Evolutionary conservation across 2,797 vertebrate genomes (phyloP), one percentile per base, ranked within the genome.

Genomic region (Poliocrania exsul): DNA sequence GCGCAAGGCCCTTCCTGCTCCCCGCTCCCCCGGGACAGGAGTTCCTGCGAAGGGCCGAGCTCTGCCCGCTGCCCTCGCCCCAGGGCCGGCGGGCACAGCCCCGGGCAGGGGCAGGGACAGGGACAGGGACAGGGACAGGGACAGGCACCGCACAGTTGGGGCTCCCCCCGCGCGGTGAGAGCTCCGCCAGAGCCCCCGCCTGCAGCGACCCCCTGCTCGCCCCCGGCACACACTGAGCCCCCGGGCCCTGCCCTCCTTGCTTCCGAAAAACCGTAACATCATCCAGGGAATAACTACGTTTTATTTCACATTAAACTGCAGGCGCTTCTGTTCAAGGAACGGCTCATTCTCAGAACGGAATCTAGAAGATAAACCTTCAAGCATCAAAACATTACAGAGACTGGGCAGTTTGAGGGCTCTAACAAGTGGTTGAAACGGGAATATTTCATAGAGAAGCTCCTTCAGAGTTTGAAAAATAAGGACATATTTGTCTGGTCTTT

Each of bases 211-310:
- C 35, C 54, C 54, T 3, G 37, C 37, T 50, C 42, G 26, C 35
- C 49, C 46, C 25, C 20, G 51, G 29, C 10, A 47, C 29, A 25
- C 66, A 20, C 58, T 23, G 16, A 47, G 58, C 5, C 33, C 44
- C 25, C 10, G 25, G 9, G 37, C 58, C 35, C 51, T 18, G 35
- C 40, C 16, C 9, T 13, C 28, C 42, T 49, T 28, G 11, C 47
- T 67, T 19, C 81, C 40, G 19, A 33, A 37, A 60, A 37, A 42
- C 47, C 9, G 0, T 11, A n/a, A 20, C 60, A 29, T 29, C 51
- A 21, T 6, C 53, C 33, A 7, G 33, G 8, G 1, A 3, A 2
- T 6, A 77, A 33, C 51, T 24, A 5, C 3, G 13, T 40, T 57
- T 72, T 29, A 65, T 25, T 80, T 16, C 13, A 3, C 12, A 9